Evolutionary conservation across 2,888 invertebrate species (phyloP).

Genomic region (Nephrotoma flavescens): DNA sequence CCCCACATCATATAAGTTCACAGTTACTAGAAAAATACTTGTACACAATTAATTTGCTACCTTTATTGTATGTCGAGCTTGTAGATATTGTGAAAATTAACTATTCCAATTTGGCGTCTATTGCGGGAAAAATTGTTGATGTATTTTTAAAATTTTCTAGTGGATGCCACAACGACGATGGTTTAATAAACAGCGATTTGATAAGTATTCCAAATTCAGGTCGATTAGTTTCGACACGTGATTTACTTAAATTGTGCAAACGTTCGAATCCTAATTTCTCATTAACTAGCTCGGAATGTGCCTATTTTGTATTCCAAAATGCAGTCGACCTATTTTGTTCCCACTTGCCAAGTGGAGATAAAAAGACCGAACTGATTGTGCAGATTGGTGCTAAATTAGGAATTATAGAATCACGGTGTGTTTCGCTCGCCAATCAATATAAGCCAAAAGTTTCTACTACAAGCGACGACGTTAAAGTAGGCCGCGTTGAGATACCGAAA

Average conservation of each 20-base stretch:
- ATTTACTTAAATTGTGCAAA: constrained; percentile 83
- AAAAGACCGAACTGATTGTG: constrained; percentile 51
- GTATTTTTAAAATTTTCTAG: constrained; percentile 70
- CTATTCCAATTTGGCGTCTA: constrained; percentile 56
- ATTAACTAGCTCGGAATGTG: constrained; percentile 42
- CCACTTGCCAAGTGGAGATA: constrained; percentile 48
- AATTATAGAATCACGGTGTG: constrained; percentile 65
- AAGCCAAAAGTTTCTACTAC: constrained; percentile 59
- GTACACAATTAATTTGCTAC: constrained; percentile 65
- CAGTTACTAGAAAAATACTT: constrained; percentile 68
- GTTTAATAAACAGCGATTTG: not conserved
- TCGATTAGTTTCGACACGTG: constrained; percentile 65
- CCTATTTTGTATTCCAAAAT: constrained; percentile 52
- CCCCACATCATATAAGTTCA: constrained; percentile 41
- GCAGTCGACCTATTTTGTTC: constrained; percentile 85
- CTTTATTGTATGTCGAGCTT: constrained; percentile 60
- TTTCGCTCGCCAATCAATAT: constrained; percentile 60
- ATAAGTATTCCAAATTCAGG: constrained; percentile 28
- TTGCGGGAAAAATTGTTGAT: constrained; percentile 61
- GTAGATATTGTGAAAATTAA: constrained; percentile 50
- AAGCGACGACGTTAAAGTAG: constrained; percentile 46
- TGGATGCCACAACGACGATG: constrained; percentile 40
- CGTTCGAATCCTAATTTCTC: constrained; percentile 61
- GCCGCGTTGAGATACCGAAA: constrained; percentile 43
- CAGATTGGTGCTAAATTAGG: constrained; percentile 70